A percentile compares a stretch with the other conserved stretches of the same genome.
These are phyloP conservation scores for Stegodyphus dumicola DNA, from an alignment of 1,140 invertebrate species.

Conservation along the genomic window DNA sequence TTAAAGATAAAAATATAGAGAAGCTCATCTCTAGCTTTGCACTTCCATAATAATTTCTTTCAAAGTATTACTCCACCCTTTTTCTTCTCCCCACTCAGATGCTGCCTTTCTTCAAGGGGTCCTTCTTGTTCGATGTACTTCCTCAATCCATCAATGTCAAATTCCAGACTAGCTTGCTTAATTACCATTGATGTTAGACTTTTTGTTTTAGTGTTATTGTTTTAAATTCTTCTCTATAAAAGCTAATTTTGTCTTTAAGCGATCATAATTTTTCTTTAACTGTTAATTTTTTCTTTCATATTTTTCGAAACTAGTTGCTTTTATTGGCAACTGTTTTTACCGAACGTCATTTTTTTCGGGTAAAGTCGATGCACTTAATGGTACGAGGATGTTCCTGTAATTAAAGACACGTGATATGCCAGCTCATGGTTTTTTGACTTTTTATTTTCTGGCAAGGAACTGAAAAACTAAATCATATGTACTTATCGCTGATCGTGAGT, in stretches of 20 bases:
- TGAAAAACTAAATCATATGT: too few species aligned
- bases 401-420: too few species aligned
- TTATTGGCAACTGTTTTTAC: too few species aligned
- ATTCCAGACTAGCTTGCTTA: constrained; percentile 44
- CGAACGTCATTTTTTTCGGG: too few species aligned
- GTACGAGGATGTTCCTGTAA: too few species aligned
- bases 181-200: constrained; percentile 44
- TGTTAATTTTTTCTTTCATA: too few species aligned
- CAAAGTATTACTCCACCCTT: background rate
- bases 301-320: too few species aligned
- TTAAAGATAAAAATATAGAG: background rate
- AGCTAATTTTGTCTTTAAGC: constrained; percentile 23
- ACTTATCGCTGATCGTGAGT: too few species aligned
- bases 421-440: too few species aligned
- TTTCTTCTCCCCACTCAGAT: background rate
- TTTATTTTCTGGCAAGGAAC: too few species aligned
- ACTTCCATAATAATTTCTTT: background rate
- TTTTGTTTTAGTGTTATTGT: constrained; percentile 13
- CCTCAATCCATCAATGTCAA: constrained; percentile 54
- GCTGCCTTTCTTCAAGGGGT: background rate
- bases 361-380: too few species aligned
- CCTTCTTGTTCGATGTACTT: constrained; percentile 22
- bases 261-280: background rate
- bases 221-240: constrained; percentile 48
- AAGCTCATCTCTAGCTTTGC: background rate